Percentiles rank a stretch among this genome's conserved stretches.
phyloP scores from a whole-genome alignment of 2,797 vertebrate genomes.

The Natrix natrix region DNA sequence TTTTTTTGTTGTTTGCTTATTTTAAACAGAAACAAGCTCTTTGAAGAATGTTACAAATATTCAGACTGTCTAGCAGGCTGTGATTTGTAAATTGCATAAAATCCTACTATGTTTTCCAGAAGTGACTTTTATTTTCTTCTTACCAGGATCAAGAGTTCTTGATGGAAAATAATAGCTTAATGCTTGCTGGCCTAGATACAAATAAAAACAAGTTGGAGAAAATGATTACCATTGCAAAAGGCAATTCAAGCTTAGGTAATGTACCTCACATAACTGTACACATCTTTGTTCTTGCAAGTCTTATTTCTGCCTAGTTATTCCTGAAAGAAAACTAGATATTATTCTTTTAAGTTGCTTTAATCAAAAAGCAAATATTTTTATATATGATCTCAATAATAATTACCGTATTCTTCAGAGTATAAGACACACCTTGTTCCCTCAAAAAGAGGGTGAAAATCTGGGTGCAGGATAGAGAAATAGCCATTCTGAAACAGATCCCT shows the following conservation, averaged over 20 bases:
- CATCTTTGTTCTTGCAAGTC: background rate
- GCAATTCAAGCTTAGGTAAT: constrained; percentile 94
- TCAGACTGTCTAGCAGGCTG: background rate
- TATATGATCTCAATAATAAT: background rate
- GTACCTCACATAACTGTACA: constrained; percentile 1
- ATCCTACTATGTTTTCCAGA: constrained; percentile 29
- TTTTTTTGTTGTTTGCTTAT: background rate
- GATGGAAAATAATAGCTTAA: constrained; percentile 59
- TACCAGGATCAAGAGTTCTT: constrained; percentile 70
- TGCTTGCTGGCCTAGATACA: constrained; percentile 55
- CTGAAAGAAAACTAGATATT: background rate
- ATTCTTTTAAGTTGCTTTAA: background rate
- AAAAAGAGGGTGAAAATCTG: too few relatives aligned
- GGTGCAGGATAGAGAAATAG: too few relatives aligned
- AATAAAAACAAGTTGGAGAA: constrained; percentile 82
- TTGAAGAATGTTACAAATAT: constrained; percentile 9
- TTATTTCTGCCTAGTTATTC: background rate
- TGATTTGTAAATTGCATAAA: constrained; percentile 36
- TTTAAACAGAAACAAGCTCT: constrained; percentile 6
- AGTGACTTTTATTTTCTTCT: constrained; percentile 39
- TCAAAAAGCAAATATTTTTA: background rate
- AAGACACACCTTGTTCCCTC: too few relatives aligned
- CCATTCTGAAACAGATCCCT: too few relatives aligned
- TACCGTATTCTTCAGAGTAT: background rate
- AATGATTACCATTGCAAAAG: constrained; percentile 92